These are phyloP conservation scores for Lordiphosa andalusiaca DNA, from an alignment of 2,888 invertebrate species.

Conservation along the genomic window DNA sequence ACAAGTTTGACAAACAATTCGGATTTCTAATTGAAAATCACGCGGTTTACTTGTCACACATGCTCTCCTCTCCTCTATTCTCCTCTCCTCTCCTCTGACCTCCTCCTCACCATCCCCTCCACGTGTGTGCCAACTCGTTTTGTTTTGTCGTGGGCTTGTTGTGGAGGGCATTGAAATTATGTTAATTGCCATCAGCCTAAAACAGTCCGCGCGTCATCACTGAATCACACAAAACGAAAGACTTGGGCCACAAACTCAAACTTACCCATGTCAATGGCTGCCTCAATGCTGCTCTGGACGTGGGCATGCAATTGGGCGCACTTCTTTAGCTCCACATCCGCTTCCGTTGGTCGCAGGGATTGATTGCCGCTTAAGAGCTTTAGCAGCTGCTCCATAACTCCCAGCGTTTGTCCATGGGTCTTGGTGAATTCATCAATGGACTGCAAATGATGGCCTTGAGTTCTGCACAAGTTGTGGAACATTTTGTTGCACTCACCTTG, in stretches of 20 bases:
- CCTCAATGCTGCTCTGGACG: slow-evolving; percentile 81
- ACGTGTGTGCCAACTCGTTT: slow-evolving; percentile 40
- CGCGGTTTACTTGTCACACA: slow-evolving; percentile 52
- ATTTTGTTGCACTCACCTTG: slow-evolving; percentile 82
- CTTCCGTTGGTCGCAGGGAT: slow-evolving; percentile 82
- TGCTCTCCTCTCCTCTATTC: too few species aligned
- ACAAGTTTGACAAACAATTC: slow-evolving; percentile 66
- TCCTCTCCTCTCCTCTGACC: not conserved
- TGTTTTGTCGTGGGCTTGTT: slow-evolving; percentile 17
- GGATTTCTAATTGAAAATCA: slow-evolving; percentile 66
- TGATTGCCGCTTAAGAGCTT: slow-evolving; percentile 82
- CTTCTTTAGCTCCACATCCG: slow-evolving; percentile 82
- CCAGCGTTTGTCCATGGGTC: slow-evolving; percentile 83
- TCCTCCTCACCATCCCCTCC: not conserved
- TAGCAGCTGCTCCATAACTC: slow-evolving; percentile 84
- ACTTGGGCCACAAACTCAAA: slow-evolving; percentile 48
- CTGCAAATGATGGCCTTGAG: slow-evolving; percentile 80
- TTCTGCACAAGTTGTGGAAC: not conserved
- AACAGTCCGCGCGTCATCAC: not conserved
- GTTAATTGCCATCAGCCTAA: slow-evolving; percentile 43
- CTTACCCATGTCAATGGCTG: slow-evolving; percentile 81
- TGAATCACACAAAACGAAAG: slow-evolving; percentile 41
- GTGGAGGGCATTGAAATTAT: slow-evolving; percentile 56
- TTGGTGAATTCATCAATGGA: slow-evolving; percentile 85
- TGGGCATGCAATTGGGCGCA: slow-evolving; percentile 82